These are phyloP conservation scores for Pitangus sulphuratus DNA, from an alignment of 2,797 vertebrate genomes.

Conservation along the genomic window DNA sequence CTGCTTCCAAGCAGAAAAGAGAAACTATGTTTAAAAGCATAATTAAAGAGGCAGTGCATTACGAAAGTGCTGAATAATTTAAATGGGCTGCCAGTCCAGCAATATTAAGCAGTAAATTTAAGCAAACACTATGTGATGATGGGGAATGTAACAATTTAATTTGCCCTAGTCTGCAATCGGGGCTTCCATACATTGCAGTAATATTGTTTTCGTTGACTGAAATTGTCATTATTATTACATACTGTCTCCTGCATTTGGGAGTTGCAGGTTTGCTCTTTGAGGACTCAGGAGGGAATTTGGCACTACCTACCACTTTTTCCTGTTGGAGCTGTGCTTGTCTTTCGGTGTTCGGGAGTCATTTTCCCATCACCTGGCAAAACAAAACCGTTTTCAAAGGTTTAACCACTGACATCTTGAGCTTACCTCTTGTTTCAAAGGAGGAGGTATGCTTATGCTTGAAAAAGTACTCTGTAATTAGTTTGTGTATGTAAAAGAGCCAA, in stretches of 20 bases:
- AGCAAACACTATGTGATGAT: slow-evolving; percentile 17
- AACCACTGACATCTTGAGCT: neutral
- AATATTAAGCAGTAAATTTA: slow-evolving; percentile 41
- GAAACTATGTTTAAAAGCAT: slow-evolving; percentile 44
- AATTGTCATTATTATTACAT: neutral
- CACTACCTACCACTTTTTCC: neutral
- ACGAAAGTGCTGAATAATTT: slow-evolving; percentile 43
- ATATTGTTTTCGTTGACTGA: neutral
- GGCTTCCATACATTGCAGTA: neutral
- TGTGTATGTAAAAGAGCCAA: neutral
- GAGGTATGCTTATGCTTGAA: neutral
- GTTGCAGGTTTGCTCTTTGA: neutral
- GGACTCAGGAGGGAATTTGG: neutral
- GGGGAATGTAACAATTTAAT: neutral
- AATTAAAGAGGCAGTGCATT: slow-evolving; percentile 46
- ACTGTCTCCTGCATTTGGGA: neutral
- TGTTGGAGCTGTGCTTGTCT: neutral
- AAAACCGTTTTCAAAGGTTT: neutral
- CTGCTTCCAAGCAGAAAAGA: slow-evolving; percentile 28
- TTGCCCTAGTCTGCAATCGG: neutral
- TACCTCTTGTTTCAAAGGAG: neutral
- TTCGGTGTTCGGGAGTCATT: rapidly evolving
- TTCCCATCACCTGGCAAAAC: neutral
- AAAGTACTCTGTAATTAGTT: slow-evolving; percentile 15
- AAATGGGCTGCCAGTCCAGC: slow-evolving; percentile 8